These are phyloP conservation scores for Flexamia atlantica DNA, from an alignment of 2,888 invertebrate species.

Conservation along the genomic window DNA sequence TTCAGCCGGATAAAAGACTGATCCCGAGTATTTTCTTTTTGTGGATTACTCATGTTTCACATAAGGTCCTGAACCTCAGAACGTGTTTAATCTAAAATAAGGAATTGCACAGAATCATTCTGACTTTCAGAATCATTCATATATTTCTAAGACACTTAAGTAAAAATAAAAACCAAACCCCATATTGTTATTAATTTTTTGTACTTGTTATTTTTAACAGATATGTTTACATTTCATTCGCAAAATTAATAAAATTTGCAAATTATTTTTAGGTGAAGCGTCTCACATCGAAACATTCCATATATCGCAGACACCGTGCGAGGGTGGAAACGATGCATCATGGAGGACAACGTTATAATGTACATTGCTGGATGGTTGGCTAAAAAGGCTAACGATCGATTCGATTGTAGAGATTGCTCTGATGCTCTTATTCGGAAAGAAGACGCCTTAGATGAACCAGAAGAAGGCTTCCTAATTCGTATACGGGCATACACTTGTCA, in stretches of 20 bases:
- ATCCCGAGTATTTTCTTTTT: too few relatives aligned
- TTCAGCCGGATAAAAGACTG: too few relatives aligned
- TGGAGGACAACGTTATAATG: conserved; percentile 31
- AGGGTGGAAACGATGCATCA: background rate
- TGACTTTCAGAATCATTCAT: background rate
- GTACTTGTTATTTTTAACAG: background rate
- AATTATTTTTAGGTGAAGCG: background rate
- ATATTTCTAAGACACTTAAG: background rate
- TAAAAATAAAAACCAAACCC: background rate
- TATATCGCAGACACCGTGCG: too few relatives aligned
- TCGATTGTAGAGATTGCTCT: conserved; percentile 2
- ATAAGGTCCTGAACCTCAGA: background rate
- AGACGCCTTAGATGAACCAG: background rate
- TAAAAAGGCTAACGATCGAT: conserved; percentile 17
- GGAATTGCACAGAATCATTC: background rate
- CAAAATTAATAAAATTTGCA: background rate
- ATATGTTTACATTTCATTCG: background rate
- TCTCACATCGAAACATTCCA: background rate
- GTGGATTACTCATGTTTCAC: too few relatives aligned
- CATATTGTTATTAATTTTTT: background rate
- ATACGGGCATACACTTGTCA: background rate
- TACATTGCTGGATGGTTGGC: conserved; percentile 43
- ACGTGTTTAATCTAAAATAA: background rate
- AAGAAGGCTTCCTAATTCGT: conserved; percentile 29
- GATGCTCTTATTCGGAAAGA: background rate